These are phyloP conservation scores for Paramormyrops hopkinsi DNA, from an alignment of 2,797 vertebrate genomes.

Conservation along the genomic window DNA sequence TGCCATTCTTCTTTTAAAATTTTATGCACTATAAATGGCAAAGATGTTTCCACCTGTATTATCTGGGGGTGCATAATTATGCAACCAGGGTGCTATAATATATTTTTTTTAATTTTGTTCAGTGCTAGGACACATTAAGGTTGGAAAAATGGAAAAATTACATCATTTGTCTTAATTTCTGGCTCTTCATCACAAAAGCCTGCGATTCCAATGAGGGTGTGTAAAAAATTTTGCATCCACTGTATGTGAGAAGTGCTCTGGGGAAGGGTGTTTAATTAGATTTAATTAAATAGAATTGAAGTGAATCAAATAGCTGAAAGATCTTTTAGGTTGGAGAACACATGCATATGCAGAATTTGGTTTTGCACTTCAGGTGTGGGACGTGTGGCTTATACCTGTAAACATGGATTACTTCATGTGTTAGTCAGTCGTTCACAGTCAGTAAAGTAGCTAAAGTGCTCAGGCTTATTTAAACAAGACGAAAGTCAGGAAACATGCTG, in stretches of 20 bases:
- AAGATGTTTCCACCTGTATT: not conserved
- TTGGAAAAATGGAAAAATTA: not conserved
- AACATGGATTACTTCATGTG: not conserved
- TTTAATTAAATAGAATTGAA: not conserved
- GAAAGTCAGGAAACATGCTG: not conserved
- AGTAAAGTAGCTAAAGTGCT: not conserved
- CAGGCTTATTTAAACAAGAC: not conserved
- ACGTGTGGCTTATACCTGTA: not conserved
- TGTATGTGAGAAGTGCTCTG: not conserved
- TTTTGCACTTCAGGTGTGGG: not conserved
- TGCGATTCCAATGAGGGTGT: not conserved
- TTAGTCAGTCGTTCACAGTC: not conserved
- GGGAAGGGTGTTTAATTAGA: not conserved
- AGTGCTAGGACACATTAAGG: not conserved
- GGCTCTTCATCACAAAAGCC: not conserved
- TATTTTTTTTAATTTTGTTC: not conserved
- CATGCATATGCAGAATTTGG: not conserved
- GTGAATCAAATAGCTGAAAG: not conserved
- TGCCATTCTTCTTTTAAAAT: not conserved
- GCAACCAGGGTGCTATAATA: not conserved
- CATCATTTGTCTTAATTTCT: not conserved
- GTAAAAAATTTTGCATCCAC: not conserved
- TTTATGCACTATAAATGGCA: not conserved
- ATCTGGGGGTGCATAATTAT: not conserved
- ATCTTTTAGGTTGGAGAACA: not conserved